Evolutionary conservation across 2,888 invertebrate genomes (phyloP).

Genomic region (Drosophila anceps): DNA sequence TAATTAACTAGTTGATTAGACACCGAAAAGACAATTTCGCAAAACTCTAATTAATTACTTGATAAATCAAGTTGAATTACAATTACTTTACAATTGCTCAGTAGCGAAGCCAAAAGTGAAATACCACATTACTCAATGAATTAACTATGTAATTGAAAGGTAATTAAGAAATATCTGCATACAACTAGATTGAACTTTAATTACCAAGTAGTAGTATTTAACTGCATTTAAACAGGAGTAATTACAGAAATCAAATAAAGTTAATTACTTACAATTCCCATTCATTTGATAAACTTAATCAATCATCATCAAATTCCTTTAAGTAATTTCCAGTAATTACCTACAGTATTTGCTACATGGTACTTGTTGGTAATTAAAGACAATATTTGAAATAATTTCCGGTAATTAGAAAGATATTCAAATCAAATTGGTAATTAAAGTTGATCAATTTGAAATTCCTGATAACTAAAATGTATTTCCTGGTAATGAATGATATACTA

Average conservation of each 20-base stretch:
- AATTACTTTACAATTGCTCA: slow-evolving; percentile 8
- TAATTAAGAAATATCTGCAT: background rate
- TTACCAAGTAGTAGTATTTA: slow-evolving; percentile 12
- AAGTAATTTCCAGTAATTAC: too few relatives aligned
- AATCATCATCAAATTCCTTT: background rate
- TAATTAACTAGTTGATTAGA: slow-evolving; percentile 16
- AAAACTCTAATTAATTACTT: slow-evolving; percentile 18
- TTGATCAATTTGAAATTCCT: background rate
- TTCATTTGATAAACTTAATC: background rate
- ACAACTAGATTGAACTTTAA: slow-evolving; percentile 8
- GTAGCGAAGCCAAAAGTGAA: background rate
- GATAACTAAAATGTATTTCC: background rate
- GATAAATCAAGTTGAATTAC: slow-evolving; percentile 16
- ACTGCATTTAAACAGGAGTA: slow-evolving; percentile 2
- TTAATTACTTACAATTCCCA: background rate
- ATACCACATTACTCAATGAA: background rate
- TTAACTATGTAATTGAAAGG: slow-evolving; percentile 1
- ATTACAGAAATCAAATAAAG: background rate
- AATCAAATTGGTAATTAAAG: slow-evolving; percentile 4
- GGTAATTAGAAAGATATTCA: slow-evolving; percentile 8
- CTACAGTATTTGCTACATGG: background rate
- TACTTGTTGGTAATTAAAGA: background rate
- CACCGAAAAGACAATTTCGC: slow-evolving; percentile 1
- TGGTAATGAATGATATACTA: slow-evolving; percentile 4
- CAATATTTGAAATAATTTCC: background rate